Evolutionary conservation across 2,888 invertebrate species (phyloP).

Genomic region (Tenthredo amoena): DNA sequence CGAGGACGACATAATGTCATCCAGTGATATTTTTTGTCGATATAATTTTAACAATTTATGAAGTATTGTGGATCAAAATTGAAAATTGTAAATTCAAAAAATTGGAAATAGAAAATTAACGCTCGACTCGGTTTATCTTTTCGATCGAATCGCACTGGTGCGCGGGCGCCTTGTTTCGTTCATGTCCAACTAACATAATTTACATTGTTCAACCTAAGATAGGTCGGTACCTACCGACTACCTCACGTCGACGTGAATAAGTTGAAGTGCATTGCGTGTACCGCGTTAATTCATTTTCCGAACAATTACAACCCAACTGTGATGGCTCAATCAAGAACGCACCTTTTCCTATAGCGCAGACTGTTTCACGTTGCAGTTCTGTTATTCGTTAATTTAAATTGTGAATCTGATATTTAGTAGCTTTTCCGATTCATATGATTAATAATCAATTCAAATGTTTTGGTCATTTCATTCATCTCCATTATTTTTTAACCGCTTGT

Average conservation of each 20-base stretch:
- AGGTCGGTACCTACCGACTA: slow-evolving; percentile 52
- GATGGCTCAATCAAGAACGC: slow-evolving; percentile 65
- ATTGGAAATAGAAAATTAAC: slow-evolving; percentile 17
- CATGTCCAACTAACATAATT: slow-evolving; percentile 69
- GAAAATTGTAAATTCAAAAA: neutral
- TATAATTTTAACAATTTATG: neutral
- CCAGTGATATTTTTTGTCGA: neutral
- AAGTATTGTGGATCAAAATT: neutral
- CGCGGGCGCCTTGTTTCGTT: slow-evolving; percentile 61
- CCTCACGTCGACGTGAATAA: slow-evolving; percentile 65
- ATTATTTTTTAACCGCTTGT: neutral
- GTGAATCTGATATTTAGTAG: neutral
- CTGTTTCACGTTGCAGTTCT: slow-evolving; percentile 13
- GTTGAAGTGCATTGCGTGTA: slow-evolving; percentile 74
- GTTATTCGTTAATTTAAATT: neutral
- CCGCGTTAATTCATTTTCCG: slow-evolving; percentile 73
- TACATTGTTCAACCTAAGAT: slow-evolving; percentile 58
- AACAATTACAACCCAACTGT: slow-evolving; percentile 70
- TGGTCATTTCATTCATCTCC: neutral
- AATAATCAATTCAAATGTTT: neutral
- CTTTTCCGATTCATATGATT: neutral
- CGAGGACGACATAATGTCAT: neutral
- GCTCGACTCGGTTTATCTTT: slow-evolving; percentile 13
- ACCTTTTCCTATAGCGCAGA: neutral
- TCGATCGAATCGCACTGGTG: slow-evolving; percentile 11